phyloP scores from a whole-genome alignment of 2,888 invertebrate genomes.

The Pandemis cinnamomeana region DNA sequence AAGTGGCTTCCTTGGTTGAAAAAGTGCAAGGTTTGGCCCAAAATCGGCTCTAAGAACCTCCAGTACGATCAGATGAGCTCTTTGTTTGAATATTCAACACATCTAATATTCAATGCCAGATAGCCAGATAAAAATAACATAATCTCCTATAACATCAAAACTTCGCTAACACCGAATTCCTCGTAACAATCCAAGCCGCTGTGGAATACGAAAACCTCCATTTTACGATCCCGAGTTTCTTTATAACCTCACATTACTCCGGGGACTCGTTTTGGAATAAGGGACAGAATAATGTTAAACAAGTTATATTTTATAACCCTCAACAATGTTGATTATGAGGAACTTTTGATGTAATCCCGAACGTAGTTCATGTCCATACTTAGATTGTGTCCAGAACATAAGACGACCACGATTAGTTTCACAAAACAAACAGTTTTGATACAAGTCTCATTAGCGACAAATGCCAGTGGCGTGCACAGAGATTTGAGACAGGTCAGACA shows the following conservation, averaged over 20 bases:
- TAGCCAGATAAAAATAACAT: background rate
- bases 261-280: slow-evolving; percentile 6
- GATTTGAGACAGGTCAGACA: too few relatives aligned
- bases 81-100: background rate
- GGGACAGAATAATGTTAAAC: background rate
- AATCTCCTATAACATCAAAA: background rate
- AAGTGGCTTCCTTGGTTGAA: too few relatives aligned
- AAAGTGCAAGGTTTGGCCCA: too few relatives aligned
- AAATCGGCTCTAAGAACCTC: too few relatives aligned
- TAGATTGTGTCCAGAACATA: too few relatives aligned
- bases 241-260: slow-evolving; percentile 12
- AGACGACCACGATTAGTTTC: too few relatives aligned
- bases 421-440: too few relatives aligned
- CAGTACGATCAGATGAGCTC: too few relatives aligned
- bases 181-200: background rate
- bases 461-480: too few relatives aligned
- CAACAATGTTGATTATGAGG: slow-evolving; percentile 15
- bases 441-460: too few relatives aligned
- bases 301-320: background rate
- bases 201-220: slow-evolving; percentile 7
- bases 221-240: slow-evolving; percentile 18
- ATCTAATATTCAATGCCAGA: too few relatives aligned
- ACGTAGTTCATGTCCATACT: too few relatives aligned
- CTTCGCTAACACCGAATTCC: background rate
- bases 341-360: background rate